Evolutionary conservation across 2,797 vertebrate species (phyloP), one percentile per base, ranked within the genome.

Genomic region (Parambassis ranga): DNA sequence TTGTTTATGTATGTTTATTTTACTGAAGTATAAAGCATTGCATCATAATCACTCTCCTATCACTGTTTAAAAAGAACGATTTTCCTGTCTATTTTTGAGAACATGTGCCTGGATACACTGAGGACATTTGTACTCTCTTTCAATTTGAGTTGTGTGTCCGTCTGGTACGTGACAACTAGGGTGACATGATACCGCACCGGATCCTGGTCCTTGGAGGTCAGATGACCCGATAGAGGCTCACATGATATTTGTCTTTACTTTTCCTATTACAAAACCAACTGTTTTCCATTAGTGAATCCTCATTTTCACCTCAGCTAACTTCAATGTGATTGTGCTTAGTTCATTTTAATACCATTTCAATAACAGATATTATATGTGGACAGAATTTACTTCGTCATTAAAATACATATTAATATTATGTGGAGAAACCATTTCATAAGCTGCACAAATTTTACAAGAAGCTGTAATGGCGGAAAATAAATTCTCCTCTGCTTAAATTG

Each of bases 121-220:
- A 71, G 19, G 50, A 56, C 16, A 10, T 65, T 33, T 9, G 10
- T 22, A 31, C 57, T 52, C 44, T 22, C 42, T 71, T 71, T 56
- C 5, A 37, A 22, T 53, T 60, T 1, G 5, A 28, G 14, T 44
- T 63, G 51, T 50, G 26, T 57, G 22, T 30, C 49, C 57, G 56
- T 20, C 26, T 0, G 5, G 43, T 64, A 67, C 46, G 50, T 66
- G 56, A 59, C 49, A 63, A 33, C 69, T 26, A 38, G 42, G 47
- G 72, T 37, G 77, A 83, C 70, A 48, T 52, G 73, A 71, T 56
- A 72, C 19, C 10, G 47, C 63, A 46, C 52, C 44, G 43, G 49
- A 56, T 69, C 41, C 28, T 44, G 28, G 66, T 63, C n/a, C 26
- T 62, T 41, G 43, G 52, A 46, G 50, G 43, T 26, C 65, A 71